Evolutionary conservation across 2,888 invertebrate species (phyloP).

Genomic region (Cremastinae sp.): DNA sequence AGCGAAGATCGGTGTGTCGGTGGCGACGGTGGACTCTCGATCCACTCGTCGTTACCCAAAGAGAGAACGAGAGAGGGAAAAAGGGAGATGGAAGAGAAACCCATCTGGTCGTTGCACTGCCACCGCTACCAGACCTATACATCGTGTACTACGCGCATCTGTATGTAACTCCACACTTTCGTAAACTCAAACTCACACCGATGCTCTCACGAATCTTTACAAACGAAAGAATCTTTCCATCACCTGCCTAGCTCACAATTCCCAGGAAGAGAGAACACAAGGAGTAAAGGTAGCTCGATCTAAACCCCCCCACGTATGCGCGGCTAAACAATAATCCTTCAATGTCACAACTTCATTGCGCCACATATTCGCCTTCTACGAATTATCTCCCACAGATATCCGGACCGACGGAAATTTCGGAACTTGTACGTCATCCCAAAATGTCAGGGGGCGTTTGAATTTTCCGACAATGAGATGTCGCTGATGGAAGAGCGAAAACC

Average conservation of each 20-base stretch:
- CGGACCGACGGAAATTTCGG: no score
- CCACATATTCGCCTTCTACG: slow-evolving; percentile 2
- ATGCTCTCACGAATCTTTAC: slow-evolving; percentile 52
- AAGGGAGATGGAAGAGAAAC: slow-evolving; percentile 58
- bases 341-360: slow-evolving; percentile 42
- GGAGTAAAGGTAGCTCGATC: no score
- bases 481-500: no score
- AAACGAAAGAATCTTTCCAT: slow-evolving; percentile 50
- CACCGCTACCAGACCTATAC: slow-evolving; percentile 42
- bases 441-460: no score
- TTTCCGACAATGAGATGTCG: no score
- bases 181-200: slow-evolving; percentile 9
- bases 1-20: slow-evolving; percentile 57
- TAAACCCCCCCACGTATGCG: no score
- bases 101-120: slow-evolving; percentile 61
- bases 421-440: no score
- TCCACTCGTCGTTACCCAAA: slow-evolving; percentile 60
- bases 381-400: no score
- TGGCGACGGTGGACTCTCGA: slow-evolving; percentile 56
- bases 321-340: slow-evolving; percentile 51
- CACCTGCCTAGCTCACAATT: slow-evolving; percentile 56
- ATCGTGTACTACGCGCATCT: background rate
- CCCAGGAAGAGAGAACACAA: slow-evolving; percentile 28
- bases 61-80: no score
- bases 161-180: slow-evolving; percentile 10